Evolutionary conservation across 2,113 vertebrate species (phyloP).

Genomic region (Corythaeola cristata): DNA sequence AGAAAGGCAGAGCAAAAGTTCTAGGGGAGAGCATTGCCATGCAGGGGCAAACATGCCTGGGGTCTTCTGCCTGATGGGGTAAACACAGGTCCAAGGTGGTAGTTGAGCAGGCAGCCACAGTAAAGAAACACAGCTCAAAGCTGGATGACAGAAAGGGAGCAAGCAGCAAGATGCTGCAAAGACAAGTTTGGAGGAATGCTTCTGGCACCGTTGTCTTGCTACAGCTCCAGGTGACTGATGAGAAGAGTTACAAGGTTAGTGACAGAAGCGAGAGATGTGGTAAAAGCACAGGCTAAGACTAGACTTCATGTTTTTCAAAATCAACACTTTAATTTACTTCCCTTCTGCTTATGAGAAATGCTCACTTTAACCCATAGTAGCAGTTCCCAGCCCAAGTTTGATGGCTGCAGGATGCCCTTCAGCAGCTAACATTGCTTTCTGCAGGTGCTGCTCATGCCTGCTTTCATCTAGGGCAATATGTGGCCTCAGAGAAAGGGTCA

Average conservation of each 20-base stretch:
- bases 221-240: neutral
- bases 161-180: neutral
- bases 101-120: neutral
- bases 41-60: neutral
- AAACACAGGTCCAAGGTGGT: neutral
- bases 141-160: neutral
- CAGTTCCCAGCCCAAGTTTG: neutral
- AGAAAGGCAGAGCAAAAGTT: neutral
- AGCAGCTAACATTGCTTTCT: neutral
- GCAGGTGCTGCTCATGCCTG: neutral
- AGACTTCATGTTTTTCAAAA: neutral
- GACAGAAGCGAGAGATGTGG: neutral
- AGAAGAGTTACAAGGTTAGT: neutral
- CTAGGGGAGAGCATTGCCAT: too few species aligned
- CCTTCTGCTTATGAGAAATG: neutral
- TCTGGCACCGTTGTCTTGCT: neutral
- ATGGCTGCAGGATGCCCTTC: neutral
- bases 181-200: neutral
- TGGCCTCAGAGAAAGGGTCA: neutral
- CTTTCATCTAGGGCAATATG: neutral
- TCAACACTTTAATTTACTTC: neutral
- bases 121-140: neutral
- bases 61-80: neutral
- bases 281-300: neutral
- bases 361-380: neutral